Conservation (phyloP, 2,888 invertebrate genomes). For the Drepana falcataria region DNA sequence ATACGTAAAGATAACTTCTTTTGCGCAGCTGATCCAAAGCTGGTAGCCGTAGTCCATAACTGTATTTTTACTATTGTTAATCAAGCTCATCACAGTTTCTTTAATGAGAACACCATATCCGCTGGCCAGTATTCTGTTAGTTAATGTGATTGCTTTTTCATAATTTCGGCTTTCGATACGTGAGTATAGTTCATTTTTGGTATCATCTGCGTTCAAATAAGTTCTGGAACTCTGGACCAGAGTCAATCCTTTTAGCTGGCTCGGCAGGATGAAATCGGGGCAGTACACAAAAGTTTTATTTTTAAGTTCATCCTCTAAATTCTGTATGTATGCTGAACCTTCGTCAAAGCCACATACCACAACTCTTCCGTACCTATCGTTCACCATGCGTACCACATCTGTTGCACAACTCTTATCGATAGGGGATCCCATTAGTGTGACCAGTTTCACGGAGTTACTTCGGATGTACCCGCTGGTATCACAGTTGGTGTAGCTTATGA, state of each 20-base stretch:
- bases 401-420: slow-evolving; percentile 38
- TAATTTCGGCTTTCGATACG: slow-evolving; percentile 17
- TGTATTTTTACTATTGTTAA: slow-evolving; percentile 16
- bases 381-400: slow-evolving; percentile 41
- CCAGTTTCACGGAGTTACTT: slow-evolving; percentile 28
- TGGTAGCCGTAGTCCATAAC: slow-evolving; percentile 26
- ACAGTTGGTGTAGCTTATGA: slow-evolving; percentile 30
- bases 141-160: slow-evolving; percentile 25
- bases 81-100: slow-evolving; percentile 20
- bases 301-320: slow-evolving; percentile 23
- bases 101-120: slow-evolving; percentile 12
- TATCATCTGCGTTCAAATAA: slow-evolving; percentile 23
- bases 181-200: slow-evolving; percentile 21
- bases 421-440: slow-evolving; percentile 41
- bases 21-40: slow-evolving; percentile 22
- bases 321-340: slow-evolving; percentile 21
- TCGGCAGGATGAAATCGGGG: slow-evolving; percentile 20
- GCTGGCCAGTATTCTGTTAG: slow-evolving; percentile 17
- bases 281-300: slow-evolving; percentile 22
- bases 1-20: slow-evolving; percentile 18
- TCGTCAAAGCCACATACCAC: slow-evolving; percentile 31
- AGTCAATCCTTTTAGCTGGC: slow-evolving; percentile 19
- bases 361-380: slow-evolving; percentile 28
- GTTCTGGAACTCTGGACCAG: slow-evolving; percentile 25
- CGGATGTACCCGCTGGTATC: slow-evolving; percentile 38